These are phyloP conservation scores for Metellina segmentata DNA, from an alignment of 2,888 invertebrate species.

Conservation along the genomic window DNA sequence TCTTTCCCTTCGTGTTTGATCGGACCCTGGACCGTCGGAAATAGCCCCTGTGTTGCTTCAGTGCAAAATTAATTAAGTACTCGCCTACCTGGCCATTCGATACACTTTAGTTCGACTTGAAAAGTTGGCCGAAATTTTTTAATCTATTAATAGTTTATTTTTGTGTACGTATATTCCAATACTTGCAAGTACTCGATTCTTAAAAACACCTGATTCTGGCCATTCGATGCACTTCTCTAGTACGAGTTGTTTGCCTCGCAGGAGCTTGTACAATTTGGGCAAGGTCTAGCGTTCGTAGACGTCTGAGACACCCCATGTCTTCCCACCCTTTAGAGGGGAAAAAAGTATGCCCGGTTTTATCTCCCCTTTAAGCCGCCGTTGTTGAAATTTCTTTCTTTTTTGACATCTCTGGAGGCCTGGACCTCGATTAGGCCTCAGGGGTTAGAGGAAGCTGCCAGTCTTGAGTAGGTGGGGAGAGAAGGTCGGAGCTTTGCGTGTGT, in stretches of 20 bases:
- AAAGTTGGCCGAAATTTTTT: too few relatives aligned
- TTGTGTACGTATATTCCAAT: too few relatives aligned
- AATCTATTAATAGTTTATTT: too few relatives aligned
- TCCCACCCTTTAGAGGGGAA: conserved; percentile 6
- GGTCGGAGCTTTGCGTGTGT: not conserved
- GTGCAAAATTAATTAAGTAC: too few relatives aligned
- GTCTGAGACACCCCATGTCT: conserved; percentile 3
- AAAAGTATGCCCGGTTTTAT: not conserved
- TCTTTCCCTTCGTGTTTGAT: too few relatives aligned
- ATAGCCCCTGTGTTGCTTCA: too few relatives aligned
- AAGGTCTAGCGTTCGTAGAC: not conserved
- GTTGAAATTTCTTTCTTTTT: conserved; percentile 4
- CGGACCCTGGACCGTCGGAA: too few relatives aligned
- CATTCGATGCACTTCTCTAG: not conserved
- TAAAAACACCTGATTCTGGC: too few relatives aligned
- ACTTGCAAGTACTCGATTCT: too few relatives aligned
- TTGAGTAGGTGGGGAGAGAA: conserved; percentile 62
- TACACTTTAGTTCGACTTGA: too few relatives aligned
- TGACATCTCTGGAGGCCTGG: conserved; percentile 9
- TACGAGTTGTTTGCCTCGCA: not conserved
- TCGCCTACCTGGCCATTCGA: too few relatives aligned
- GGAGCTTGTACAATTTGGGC: not conserved
- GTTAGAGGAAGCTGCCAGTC: conserved; percentile 57
- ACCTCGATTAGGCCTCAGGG: conserved; percentile 4
- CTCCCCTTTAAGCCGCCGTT: conserved; percentile 6